Evolutionary conservation across 2,888 invertebrate genomes (phyloP), one percentile per base, ranked within the genome.

Genomic region (Torymus tubicola): DNA sequence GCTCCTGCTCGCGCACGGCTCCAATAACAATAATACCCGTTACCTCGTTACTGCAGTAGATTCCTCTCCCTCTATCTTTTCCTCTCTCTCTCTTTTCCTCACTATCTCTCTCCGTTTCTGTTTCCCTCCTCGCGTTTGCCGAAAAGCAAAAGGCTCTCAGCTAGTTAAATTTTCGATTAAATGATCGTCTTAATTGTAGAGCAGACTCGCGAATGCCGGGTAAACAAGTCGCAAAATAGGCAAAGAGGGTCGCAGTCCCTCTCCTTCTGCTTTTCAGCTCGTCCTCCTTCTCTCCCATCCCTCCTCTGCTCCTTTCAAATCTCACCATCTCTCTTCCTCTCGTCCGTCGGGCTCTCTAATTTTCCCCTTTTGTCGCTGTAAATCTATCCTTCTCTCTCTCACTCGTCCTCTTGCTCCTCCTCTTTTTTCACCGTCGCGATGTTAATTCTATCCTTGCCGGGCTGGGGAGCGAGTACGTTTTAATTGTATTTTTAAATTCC

Each of bases 401-500:
- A 2, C 31, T 31, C 31, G 5, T 31, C 42, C 42, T 42, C 42
- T 42, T 8, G 42, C 42, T 42, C 42, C 42, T 42, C 42, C 42
- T 42, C 42, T 42, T 42, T 42, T 42, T 42, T 42, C 31, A 8
- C 42, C 42, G 42, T 42, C 42, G 42, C 42, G 42, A 24, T 53
- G 50, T 71, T n/a, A 31, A 53, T 64, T 65, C 55, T 65, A 50
- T 42, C 60, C 42, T 42, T 8, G 42, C 42, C 42, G 42, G 8
- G 42, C 42, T 8, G 42, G 42, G 8, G 42, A 42, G 42, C 42
- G 42, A 42, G 42, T 4, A 42, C 42, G 14, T 64, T 67, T 18
- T 50, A 67, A 71, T 78, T 78, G 60, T 78, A 73, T 68, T 73
- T 78, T 78, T 78, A 31, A 67, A 78, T 78, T 68, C 57, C 10